Conservation (phyloP, 2,888 invertebrate genomes). For the Lasioglossum oenotherae region DNA sequence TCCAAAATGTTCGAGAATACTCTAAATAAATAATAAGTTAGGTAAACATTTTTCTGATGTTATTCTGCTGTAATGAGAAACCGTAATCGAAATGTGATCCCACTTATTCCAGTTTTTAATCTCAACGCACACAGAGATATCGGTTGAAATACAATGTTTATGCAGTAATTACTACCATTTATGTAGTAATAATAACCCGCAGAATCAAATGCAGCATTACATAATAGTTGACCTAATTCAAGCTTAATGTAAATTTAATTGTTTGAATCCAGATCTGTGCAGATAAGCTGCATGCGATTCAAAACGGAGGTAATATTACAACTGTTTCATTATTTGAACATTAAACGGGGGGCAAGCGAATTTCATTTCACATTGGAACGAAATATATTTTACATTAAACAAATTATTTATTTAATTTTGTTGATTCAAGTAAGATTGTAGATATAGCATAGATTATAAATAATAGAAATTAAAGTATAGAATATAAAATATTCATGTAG, state of each 20-base stretch:
- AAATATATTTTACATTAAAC: neutral
- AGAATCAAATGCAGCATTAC: neutral
- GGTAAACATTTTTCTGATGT: neutral
- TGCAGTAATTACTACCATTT: neutral
- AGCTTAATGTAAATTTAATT: constrained; percentile 1
- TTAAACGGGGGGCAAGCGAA: neutral
- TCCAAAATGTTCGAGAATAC: neutral
- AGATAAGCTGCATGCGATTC: neutral
- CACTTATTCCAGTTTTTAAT: neutral
- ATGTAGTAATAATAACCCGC: neutral
- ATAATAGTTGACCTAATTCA: neutral
- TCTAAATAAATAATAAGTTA: neutral
- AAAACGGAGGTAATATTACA: neutral
- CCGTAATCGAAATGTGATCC: neutral
- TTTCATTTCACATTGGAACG: neutral
- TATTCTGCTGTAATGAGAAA: neutral
- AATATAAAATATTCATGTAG: neutral
- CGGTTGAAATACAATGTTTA: neutral
- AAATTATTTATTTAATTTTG: neutral
- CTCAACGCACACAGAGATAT: neutral
- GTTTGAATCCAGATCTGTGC: neutral
- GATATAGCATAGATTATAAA: neutral
- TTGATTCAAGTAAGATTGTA: neutral
- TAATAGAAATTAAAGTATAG: neutral
- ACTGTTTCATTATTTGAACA: neutral